A percentile compares a stretch with the other conserved stretches of the same genome.
These are phyloP conservation scores for Bombus superbus DNA, from an alignment of 1,140 invertebrate genomes.

Conservation along the genomic window DNA sequence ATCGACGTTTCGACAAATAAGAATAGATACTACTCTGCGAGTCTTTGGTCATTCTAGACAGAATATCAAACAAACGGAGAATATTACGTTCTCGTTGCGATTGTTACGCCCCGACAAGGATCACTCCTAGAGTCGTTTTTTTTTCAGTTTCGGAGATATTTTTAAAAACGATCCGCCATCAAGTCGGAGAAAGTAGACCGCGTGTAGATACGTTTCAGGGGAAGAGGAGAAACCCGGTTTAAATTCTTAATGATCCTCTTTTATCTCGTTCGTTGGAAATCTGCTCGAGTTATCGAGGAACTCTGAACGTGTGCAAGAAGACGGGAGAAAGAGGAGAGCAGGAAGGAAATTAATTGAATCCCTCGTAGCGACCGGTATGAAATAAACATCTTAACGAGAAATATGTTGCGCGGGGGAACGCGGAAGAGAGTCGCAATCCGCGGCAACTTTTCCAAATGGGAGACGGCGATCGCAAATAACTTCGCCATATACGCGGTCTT, in stretches of 20 bases:
- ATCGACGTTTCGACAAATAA: no score
- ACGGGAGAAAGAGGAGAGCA: background rate
- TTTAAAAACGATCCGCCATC: background rate
- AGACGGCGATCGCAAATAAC: slow-evolving; percentile 5
- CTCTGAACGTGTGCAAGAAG: background rate
- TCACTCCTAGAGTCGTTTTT: no score
- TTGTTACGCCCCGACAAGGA: no score
- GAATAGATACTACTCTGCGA: no score
- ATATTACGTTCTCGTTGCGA: no score
- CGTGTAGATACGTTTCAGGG: background rate
- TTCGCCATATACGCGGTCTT: slow-evolving; percentile 18
- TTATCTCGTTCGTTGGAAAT: slow-evolving; percentile 18
- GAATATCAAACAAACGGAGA: background rate
- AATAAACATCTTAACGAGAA: slow-evolving; percentile 33
- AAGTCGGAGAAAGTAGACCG: slow-evolving; percentile 13
- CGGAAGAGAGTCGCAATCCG: background rate
- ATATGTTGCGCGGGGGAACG: slow-evolving; percentile 21
- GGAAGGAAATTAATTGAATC: slow-evolving; percentile 22
- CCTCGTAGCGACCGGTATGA: slow-evolving; percentile 16
- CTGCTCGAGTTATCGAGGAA: slow-evolving; percentile 2
- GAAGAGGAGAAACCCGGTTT: background rate
- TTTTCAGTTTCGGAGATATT: background rate
- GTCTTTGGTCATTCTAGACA: background rate
- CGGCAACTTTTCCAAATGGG: slow-evolving; percentile 21
- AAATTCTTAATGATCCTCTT: slow-evolving; percentile 20